Evolutionary conservation across 2,797 vertebrate genomes (phyloP).

Genomic region (Ctenochaetus hawaiiensis): DNA sequence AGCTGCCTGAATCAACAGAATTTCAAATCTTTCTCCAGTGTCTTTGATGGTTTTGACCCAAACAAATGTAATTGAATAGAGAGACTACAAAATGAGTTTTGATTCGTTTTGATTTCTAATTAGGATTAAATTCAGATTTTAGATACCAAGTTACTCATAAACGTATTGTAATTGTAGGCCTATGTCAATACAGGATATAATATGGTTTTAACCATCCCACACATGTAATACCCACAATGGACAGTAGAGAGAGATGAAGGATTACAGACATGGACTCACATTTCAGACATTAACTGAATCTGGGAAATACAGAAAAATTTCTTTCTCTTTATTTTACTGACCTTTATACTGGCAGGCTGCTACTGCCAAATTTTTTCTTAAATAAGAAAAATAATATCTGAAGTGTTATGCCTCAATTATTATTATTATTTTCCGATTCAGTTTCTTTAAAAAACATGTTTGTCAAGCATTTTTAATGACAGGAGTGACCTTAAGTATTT

Average conservation of each 20-base stretch:
- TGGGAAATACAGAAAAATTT: too few relatives aligned
- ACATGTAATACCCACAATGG: slow-evolving; percentile 10
- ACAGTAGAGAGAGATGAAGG: slow-evolving; percentile 22
- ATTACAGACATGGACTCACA: not conserved
- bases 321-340: not conserved
- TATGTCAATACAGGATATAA: not conserved
- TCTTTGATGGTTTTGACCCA: too few relatives aligned
- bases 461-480: not conserved
- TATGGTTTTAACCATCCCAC: not conserved
- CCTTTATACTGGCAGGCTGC: not conserved
- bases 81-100: too few relatives aligned
- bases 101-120: not conserved
- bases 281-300: not conserved
- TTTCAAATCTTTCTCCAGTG: too few relatives aligned
- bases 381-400: too few relatives aligned
- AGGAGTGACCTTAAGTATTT: not conserved
- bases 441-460: not conserved
- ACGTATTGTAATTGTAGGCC: not conserved
- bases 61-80: too few relatives aligned
- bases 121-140: not conserved
- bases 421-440: not conserved
- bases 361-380: not conserved
- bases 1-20: too few relatives aligned
- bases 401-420: too few relatives aligned
- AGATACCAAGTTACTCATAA: not conserved